phyloP scores from a whole-genome alignment of 2,797 vertebrate species.

The Apogon hyalosoma region DNA sequence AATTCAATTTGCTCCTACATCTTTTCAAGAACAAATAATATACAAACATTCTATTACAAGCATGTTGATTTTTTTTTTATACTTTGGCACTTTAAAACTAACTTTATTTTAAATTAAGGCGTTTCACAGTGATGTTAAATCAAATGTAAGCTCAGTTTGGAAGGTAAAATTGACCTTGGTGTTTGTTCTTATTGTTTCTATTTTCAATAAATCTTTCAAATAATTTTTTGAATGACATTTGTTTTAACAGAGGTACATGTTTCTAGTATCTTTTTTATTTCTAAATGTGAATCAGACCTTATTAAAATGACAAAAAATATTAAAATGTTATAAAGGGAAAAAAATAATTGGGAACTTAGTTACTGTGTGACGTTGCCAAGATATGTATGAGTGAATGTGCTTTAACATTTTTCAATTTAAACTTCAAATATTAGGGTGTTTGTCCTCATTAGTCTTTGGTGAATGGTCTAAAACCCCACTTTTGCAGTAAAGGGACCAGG shows the following conservation, averaged over 20 bases:
- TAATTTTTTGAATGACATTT: not conserved
- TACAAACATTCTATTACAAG: too few species aligned
- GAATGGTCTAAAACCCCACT: conserved; percentile 9
- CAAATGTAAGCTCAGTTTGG: not conserved
- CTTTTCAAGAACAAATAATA: too few species aligned
- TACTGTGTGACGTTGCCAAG: not conserved
- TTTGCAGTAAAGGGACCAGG: conserved; percentile 5
- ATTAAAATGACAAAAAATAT: not conserved
- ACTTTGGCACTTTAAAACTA: too few species aligned
- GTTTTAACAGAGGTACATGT: not conserved
- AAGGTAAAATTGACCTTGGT: not conserved
- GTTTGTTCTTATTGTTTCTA: too few species aligned
- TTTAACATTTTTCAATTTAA: conserved; percentile 13
- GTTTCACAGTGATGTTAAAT: not conserved
- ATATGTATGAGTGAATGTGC: not conserved
- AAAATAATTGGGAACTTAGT: not conserved
- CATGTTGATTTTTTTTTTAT: too few species aligned
- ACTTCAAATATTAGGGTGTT: conserved; percentile 9
- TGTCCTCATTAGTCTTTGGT: conserved; percentile 10
- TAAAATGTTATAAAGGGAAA: not conserved
- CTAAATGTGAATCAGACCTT: not conserved
- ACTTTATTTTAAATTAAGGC: too few species aligned
- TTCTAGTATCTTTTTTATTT: not conserved
- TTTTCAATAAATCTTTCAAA: conserved; percentile 2
- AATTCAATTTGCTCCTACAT: too few species aligned